Evolutionary conservation across 2,113 vertebrate species (phyloP), one percentile per base, ranked within the genome.

Genomic region (Isurus oxyrinchus): DNA sequence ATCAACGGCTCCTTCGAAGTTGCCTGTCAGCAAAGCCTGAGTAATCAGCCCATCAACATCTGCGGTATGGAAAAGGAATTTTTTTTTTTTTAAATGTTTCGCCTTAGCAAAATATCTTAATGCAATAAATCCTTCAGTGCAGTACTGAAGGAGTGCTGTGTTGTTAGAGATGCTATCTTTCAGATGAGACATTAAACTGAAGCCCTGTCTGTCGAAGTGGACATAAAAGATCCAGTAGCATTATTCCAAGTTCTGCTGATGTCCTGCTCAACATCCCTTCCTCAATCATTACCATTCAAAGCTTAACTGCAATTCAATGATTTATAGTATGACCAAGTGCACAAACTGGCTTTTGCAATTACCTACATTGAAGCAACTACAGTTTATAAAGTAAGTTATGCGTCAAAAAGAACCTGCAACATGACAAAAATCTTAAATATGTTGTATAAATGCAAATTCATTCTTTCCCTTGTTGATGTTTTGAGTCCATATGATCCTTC

Each of bases 41-140:
- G 98, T 99, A 97, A 99, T 99, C 97, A 99, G 97, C 8, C 99
- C 98, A n/a, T 99, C 99, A 96, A 99, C 98, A 97, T 99, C 99
- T 99, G 97, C 23, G 97, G 67, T 53, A 95, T 21, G 67, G 67
- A 95, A 72, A 72, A 72, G 25, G n/a, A 72, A 35, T 55, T 72
- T 53, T 67, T 67, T 53, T 67, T 67, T 67, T 55, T 2, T 31
- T 35, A 63, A 66, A 23, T 21, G 35, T 13, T 21, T 63, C 90
- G 19, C 19, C 57, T 61, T 5, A 21, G 14, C 90, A 94, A 93
- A 63, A 40, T 94, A 40, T 63, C 19, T 94, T 94, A 63, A 23
- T 93, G 5, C n/a, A 63, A 94, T 40, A 14, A 31, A n/a, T 59
- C 27, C 55, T 61, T 35, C 27, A n/a, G 27, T 57, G 13, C 31